Conservation (phyloP, 2,797 vertebrate genomes). For the Vultur gryphus region DNA sequence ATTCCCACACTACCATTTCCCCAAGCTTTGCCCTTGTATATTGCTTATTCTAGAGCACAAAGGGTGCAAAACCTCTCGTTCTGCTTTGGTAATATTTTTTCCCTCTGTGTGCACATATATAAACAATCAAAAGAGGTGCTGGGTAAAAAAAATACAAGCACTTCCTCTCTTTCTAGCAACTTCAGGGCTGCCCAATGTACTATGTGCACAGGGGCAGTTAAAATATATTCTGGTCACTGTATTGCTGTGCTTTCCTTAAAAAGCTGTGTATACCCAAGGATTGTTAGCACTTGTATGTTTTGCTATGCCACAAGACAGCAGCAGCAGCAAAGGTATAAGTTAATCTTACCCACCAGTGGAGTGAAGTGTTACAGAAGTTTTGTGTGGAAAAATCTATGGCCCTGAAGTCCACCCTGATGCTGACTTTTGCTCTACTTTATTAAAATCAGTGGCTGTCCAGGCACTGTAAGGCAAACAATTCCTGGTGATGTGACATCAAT, state of each 20-base stretch:
- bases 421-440: not conserved
- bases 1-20: not conserved
- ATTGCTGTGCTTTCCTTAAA: not conserved
- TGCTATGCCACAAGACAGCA: not conserved
- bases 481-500: not conserved
- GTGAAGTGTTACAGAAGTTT: not conserved
- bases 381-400: not conserved
- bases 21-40: not conserved
- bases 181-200: not conserved
- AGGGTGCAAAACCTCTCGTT: not conserved
- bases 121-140: not conserved
- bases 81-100: not conserved
- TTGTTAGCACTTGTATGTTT: not conserved
- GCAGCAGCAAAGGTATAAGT: not conserved
- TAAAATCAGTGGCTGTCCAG: not conserved
- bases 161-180: not conserved
- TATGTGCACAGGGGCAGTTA: not conserved
- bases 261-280: not conserved
- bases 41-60: not conserved
- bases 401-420: not conserved
- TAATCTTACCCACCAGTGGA: not conserved
- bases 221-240: not conserved
- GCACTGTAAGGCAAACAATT: not conserved
- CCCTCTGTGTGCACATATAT: not conserved
- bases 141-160: not conserved